These are phyloP conservation scores for Alexandromys fortis DNA, from an alignment of 2,113 vertebrate species.

Conservation along the genomic window DNA sequence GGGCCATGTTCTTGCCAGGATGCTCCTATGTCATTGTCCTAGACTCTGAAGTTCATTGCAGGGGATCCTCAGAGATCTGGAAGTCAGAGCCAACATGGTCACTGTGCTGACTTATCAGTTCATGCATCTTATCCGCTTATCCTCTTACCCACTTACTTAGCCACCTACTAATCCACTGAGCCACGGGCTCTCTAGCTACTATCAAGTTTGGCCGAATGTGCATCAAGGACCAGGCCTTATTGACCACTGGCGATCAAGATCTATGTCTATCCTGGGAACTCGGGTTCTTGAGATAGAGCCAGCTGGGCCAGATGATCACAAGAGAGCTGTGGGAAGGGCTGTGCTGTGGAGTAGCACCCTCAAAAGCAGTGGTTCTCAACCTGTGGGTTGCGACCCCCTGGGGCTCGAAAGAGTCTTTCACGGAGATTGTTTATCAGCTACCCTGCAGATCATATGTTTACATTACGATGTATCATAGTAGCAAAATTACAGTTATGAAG, in stretches of 20 bases:
- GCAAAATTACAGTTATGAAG: neutral
- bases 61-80: neutral
- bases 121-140: neutral
- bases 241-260: too few relatives aligned
- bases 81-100: fast-evolving
- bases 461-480: neutral
- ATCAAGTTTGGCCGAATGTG: too few relatives aligned
- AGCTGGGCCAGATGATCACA: fast-evolving
- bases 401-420: neutral
- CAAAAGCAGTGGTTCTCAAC: neutral
- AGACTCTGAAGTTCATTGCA: too few relatives aligned
- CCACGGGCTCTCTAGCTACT: neutral
- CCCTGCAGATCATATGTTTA: neutral
- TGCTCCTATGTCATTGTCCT: neutral
- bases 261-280: neutral
- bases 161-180: neutral
- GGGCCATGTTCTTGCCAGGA: neutral
- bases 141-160: too few relatives aligned
- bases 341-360: fast-evolving
- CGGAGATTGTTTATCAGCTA: neutral
- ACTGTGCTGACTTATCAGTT: neutral
- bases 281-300: fast-evolving
- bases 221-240: fast-evolving
- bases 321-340: too few relatives aligned
- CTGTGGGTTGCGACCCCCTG: neutral